Base-by-base conservation (phyloP, 2,888 invertebrate species). In the Eristalis tenax region DNA sequence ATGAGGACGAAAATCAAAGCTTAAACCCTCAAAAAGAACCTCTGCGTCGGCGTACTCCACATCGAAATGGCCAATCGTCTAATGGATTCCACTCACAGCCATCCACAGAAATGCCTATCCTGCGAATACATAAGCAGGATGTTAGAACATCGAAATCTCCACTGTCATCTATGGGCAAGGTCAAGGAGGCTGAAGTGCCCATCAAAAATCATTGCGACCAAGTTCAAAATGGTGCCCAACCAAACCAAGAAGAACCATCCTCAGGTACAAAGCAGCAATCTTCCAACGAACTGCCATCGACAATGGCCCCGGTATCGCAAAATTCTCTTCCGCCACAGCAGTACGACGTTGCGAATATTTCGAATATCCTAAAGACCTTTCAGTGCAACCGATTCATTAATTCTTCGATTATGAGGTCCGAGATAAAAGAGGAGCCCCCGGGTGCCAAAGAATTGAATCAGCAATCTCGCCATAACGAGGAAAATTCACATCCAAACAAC, bases 21-120 rank as follows among this genome's bases (percentile, higher is more conserved):
- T 18, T 43, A n/a, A 61, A 1, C 5, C 10, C 66, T 43, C n/a
- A 90, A 18, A 59, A 97, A 91, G 97, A 97, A 94, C 97, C 97
- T 89, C 94, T 98, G 4, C 63, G 68, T n/a, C 68, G 63, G 13
- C 26, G 61, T 8, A n/a, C 80, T 13, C 59, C 32, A 4, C 18
- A 28, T 8, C 50, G 56, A 40, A 59, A 50, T 10, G 50, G 23
- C 0, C 50, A 40, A 11, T 26, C 35, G 1, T 66, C 82, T 13
- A 86, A 86, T 79, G 83, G 78, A 0, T 70, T 43, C 11, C 23
- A 64, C 13, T 15, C 73, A 3, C 69, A 82, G 59, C 56, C 40
- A 28, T 28, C 65, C 43, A 10, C 32, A 8, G 1, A 43, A 61
- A 3, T 15, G 13, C 59, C 82, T 5, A 61, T 35, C 23, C 6